Evolutionary conservation across 2,797 vertebrate genomes (phyloP).

Genomic region (Rousettus madagascariensis): DNA sequence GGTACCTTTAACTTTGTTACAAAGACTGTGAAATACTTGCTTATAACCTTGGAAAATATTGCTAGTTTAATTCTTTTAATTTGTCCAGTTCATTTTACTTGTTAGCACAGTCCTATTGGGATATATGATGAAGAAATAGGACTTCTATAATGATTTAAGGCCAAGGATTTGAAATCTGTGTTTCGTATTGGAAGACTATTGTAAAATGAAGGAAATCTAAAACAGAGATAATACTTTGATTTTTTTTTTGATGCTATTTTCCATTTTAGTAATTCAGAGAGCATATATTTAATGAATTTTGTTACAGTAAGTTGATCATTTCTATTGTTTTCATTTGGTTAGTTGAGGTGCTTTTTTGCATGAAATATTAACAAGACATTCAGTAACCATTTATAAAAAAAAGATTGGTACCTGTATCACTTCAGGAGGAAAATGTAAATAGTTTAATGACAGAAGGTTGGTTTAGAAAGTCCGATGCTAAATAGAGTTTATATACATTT

Average conservation of each 20-base stretch:
- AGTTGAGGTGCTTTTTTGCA: not conserved
- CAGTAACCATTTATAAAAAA: slow-evolving; percentile 17
- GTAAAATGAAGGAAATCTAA: slow-evolving; percentile 75
- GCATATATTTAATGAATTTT: slow-evolving; percentile 61
- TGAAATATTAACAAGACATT: not conserved
- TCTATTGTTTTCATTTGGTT: slow-evolving; percentile 38
- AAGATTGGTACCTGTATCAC: not conserved
- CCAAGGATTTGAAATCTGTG: slow-evolving; percentile 75
- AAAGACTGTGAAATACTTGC: slow-evolving; percentile 7
- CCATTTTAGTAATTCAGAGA: slow-evolving; percentile 45
- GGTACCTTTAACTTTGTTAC: slow-evolving; percentile 64
- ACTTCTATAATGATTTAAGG: slow-evolving; percentile 79
- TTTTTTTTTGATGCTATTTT: slow-evolving; percentile 68
- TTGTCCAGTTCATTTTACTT: slow-evolving; percentile 50
- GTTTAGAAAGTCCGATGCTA: slow-evolving; percentile 54
- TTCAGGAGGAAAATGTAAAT: not conserved
- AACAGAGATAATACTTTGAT: slow-evolving; percentile 71
- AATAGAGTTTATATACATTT: slow-evolving; percentile 5
- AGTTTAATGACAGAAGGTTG: not conserved
- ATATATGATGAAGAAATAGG: slow-evolving; percentile 76
- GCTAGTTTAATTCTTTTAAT: not conserved
- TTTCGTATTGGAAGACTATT: slow-evolving; percentile 74
- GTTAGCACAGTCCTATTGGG: slow-evolving; percentile 39
- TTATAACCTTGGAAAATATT: slow-evolving; percentile 42
- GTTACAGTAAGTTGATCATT: slow-evolving; percentile 30